These are phyloP conservation scores for Drosophila limbata DNA, from an alignment of 2,888 invertebrate genomes.

Conservation along the genomic window DNA sequence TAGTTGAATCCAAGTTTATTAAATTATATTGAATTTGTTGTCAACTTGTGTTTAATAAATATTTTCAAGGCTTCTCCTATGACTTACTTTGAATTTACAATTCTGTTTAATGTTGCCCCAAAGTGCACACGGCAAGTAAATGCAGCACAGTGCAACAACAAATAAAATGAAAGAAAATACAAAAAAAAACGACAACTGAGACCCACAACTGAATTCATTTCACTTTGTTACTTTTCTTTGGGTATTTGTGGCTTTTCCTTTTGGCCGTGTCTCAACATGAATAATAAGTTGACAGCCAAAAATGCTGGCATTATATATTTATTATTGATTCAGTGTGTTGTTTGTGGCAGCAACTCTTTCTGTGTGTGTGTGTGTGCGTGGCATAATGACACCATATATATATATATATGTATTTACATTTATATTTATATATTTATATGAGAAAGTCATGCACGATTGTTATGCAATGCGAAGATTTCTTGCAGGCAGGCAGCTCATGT, in stretches of 20 bases:
- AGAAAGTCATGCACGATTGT: constrained; percentile 50
- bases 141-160: neutral
- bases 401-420: constrained; percentile 12
- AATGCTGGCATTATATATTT: constrained; percentile 58
- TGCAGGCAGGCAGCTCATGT: constrained; percentile 39
- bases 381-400: constrained; percentile 45
- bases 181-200: neutral
- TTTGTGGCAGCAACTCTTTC: constrained; percentile 38
- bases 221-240: constrained; percentile 1
- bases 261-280: constrained; percentile 51
- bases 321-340: constrained; percentile 54
- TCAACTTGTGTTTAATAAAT: too few species aligned
- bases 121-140: constrained; percentile 3
- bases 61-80: neutral
- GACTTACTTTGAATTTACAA: constrained; percentile 4
- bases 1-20: too few species aligned
- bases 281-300: constrained; percentile 68
- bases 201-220: constrained; percentile 13
- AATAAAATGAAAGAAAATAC: neutral
- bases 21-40: too few species aligned
- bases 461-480: constrained; percentile 66
- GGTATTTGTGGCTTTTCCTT: constrained; percentile 30
- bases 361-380: constrained; percentile 15
- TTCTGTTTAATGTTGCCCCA: constrained; percentile 2
- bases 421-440: constrained; percentile 8